Conservation (phyloP, 2,888 invertebrate genomes). For the Hirtodrosophila confusa region DNA sequence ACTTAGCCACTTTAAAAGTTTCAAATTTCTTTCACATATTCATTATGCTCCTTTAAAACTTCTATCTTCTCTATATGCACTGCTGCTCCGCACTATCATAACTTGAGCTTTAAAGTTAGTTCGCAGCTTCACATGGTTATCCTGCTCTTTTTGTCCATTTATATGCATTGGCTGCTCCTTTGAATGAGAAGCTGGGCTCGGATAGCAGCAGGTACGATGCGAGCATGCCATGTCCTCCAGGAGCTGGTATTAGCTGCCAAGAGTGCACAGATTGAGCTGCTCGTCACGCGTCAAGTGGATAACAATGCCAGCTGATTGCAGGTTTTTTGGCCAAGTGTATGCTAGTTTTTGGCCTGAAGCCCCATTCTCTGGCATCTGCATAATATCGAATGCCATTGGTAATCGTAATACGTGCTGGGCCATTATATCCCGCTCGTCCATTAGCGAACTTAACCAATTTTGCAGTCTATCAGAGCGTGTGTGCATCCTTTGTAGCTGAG, state of each 20-base stretch:
- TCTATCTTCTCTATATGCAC: background rate
- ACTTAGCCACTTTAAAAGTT: background rate
- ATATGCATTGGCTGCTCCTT: constrained; percentile 7
- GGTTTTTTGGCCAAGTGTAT: background rate
- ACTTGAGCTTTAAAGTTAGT: constrained; percentile 26
- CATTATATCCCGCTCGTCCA: constrained; percentile 28
- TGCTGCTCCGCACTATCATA: constrained; percentile 2
- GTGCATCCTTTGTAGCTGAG: background rate
- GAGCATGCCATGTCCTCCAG: constrained; percentile 2
- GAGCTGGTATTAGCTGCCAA: constrained; percentile 22
- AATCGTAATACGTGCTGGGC: constrained; percentile 29
- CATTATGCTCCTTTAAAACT: constrained; percentile 1
- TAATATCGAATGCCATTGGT: constrained; percentile 24
- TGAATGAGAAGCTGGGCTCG: background rate
- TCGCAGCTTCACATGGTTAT: constrained; percentile 21
- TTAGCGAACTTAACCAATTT: constrained; percentile 23
- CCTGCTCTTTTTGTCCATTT: constrained; percentile 14
- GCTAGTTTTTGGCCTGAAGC: background rate
- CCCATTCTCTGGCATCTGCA: constrained; percentile 9
- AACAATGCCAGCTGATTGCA: constrained; percentile 6
- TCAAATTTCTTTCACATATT: constrained; percentile 8
- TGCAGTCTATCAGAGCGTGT: constrained; percentile 2
- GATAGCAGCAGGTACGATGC: constrained; percentile 4
- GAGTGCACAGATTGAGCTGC: constrained; percentile 24
- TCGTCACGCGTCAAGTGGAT: constrained; percentile 17